Evolutionary conservation across 2,888 invertebrate genomes (phyloP).

Genomic region (Oeneis ivallda): DNA sequence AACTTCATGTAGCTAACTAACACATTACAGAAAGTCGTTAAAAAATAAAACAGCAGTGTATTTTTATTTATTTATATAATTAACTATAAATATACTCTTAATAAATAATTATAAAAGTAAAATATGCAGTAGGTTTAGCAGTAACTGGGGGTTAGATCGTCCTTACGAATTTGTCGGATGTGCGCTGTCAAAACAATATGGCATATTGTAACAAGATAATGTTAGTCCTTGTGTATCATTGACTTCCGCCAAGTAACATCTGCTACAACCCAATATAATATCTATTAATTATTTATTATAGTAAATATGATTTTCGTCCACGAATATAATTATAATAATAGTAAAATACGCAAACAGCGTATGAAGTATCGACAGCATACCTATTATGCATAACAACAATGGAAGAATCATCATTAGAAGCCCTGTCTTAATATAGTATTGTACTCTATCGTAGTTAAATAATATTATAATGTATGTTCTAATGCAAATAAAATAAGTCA

Average conservation of each 20-base stretch:
- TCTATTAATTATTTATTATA: conserved; percentile 2
- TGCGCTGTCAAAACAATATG: not conserved
- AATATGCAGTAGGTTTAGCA: conserved; percentile 17
- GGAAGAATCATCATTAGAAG: conserved; percentile 71
- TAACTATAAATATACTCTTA: conserved; percentile 52
- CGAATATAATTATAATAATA: conserved; percentile 9
- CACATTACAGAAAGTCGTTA: conserved; percentile 57
- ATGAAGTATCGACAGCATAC: not conserved
- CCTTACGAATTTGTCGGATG: conserved; percentile 4
- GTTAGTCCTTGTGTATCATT: too few relatives aligned
- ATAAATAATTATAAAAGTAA: conserved; percentile 34
- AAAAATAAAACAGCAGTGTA: conserved; percentile 62
- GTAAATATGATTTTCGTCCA: conserved; percentile 6
- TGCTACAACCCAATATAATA: not conserved
- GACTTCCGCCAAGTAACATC: too few relatives aligned
- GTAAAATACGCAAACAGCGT: conserved; percentile 6
- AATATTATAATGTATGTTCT: conserved; percentile 17
- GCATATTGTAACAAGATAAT: too few relatives aligned
- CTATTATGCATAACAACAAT: conserved; percentile 58
- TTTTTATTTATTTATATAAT: conserved; percentile 38
- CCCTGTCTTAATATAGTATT: conserved; percentile 50
- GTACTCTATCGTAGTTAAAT: conserved; percentile 22
- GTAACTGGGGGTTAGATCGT: not conserved
- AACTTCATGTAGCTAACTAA: conserved; percentile 30
- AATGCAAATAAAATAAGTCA: conserved; percentile 3